These are phyloP conservation scores for Ephydatia muelleri DNA, from an alignment of 37 sponge, comb jelly and placozoan species.

Conservation along the genomic window DNA sequence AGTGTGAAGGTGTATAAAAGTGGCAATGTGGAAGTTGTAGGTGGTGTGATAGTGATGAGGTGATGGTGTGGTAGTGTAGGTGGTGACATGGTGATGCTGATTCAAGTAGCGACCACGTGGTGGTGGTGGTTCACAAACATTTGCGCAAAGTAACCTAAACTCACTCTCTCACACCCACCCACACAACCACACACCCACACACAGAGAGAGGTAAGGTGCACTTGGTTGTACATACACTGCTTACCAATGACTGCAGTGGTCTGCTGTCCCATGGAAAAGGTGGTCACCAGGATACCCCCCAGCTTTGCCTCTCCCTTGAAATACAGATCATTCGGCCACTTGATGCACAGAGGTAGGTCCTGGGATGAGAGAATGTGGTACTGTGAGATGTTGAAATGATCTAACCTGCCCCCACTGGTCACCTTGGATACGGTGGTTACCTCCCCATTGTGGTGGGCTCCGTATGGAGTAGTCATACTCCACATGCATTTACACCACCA, in stretches of 20 bases:
- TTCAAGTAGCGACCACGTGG: too few relatives aligned
- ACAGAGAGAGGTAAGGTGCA: not conserved
- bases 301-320: conserved; percentile 70
- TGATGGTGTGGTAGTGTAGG: too few relatives aligned
- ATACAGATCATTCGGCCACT: conserved; percentile 99
- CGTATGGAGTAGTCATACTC: too few relatives aligned
- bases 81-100: not conserved
- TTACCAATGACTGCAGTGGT: conserved; percentile 73
- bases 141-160: not conserved
- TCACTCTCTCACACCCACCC: conserved; percentile 3
- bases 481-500: too few relatives aligned
- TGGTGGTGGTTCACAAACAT: not conserved
- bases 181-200: conserved; percentile 16
- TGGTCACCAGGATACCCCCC: conserved; percentile 90
- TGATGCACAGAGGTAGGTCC: conserved; percentile 76
- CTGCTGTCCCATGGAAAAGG: conserved; percentile 38
- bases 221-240: not conserved
- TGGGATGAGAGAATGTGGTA: not conserved
- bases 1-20: too few relatives aligned
- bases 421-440: too few relatives aligned
- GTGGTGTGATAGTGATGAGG: too few relatives aligned
- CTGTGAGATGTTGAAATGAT: not conserved
- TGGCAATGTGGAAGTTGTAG: too few relatives aligned
- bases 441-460: too few relatives aligned
- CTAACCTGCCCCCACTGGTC: too few relatives aligned